A percentile compares a stretch with the other conserved stretches of the same genome.
phyloP scores from a whole-genome alignment of 2,797 vertebrate species.

The Myiotriccus ornatus region DNA sequence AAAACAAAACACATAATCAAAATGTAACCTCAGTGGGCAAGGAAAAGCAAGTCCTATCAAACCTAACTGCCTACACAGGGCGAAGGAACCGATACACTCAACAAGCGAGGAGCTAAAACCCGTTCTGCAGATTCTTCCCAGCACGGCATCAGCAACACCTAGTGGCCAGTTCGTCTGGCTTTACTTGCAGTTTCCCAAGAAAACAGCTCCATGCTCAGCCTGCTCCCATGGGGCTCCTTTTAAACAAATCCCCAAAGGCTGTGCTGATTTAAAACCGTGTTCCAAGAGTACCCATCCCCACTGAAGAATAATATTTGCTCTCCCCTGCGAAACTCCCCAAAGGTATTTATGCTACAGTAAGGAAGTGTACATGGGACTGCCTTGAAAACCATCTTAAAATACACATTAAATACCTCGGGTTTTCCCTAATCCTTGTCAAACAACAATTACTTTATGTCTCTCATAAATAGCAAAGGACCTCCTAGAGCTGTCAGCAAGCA shows the following conservation, averaged over 20 bases:
- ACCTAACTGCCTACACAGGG: background rate
- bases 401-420: background rate
- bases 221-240: background rate
- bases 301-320: background rate
- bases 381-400: background rate
- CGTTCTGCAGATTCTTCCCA: background rate
- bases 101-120: background rate
- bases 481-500: background rate
- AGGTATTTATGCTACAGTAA: background rate
- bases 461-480: background rate
- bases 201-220: background rate
- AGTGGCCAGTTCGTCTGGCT: slow-evolving; percentile 61
- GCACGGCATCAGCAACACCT: slow-evolving; percentile 68
- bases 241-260: background rate
- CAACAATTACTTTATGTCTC: background rate
- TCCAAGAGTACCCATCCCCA: background rate
- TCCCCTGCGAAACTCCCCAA: background rate
- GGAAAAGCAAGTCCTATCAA: slow-evolving; percentile 35
- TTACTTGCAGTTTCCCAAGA: background rate
- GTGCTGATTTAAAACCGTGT: background rate
- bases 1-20: slow-evolving; percentile 35
- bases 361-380: background rate
- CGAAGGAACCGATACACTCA: background rate
- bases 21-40: background rate
- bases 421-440: background rate